A percentile compares a stretch with the other conserved stretches of the same genome.
Evolutionary conservation across 2,797 vertebrate species (phyloP).

Genomic region (Amazona finschi): DNA sequence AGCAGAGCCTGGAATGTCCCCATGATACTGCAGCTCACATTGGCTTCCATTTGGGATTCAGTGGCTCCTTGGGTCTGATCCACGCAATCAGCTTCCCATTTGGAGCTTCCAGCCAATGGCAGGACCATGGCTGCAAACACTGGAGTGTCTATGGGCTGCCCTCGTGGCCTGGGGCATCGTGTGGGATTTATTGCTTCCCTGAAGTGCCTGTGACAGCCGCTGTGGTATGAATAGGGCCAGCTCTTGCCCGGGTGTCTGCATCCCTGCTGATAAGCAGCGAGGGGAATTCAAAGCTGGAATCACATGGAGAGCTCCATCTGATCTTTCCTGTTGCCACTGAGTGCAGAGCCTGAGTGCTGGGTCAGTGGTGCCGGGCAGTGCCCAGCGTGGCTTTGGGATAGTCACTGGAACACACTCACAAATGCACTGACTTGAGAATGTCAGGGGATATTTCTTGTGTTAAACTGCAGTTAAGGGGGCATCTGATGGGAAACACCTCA

Average conservation of each 20-base stretch:
- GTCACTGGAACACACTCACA: neutral
- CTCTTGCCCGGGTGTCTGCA: neutral
- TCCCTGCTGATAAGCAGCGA: neutral
- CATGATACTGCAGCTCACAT: fast-evolving
- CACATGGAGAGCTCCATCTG: neutral
- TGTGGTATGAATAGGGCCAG: neutral
- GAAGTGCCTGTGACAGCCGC: neutral
- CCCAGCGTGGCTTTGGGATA: neutral
- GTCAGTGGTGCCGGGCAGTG: neutral
- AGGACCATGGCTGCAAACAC: fast-evolving
- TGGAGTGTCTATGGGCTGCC: neutral
- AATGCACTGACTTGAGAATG: neutral
- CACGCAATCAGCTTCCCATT: neutral
- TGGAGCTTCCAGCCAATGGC: neutral
- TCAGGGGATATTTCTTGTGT: neutral
- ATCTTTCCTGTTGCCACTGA: neutral
- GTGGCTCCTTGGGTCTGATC: neutral
- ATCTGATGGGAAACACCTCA: neutral
- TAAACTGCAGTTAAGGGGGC: fast-evolving
- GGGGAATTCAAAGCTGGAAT: neutral
- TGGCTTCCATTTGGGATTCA: fast-evolving
- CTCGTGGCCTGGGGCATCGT: neutral
- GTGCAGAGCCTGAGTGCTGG: fast-evolving
- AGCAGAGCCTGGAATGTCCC: neutral
- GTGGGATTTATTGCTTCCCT: neutral